Base-by-base conservation (phyloP, 2,113 vertebrate species). In the Callipepla californica region DNA sequence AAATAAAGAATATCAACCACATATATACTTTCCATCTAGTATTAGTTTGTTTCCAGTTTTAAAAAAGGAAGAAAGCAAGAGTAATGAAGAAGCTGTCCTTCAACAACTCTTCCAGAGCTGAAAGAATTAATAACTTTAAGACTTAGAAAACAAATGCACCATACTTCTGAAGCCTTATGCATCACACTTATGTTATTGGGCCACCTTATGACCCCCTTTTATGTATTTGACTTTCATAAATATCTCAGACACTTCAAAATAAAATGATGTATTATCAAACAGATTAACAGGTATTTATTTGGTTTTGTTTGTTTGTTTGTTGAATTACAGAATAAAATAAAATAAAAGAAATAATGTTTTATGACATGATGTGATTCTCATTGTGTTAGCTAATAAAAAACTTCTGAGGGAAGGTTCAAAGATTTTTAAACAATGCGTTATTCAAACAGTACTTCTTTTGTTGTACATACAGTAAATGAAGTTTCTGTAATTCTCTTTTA, bases 111-210 rank as follows among this genome's bases (percentile, higher is more conserved):
- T 61, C 17, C 11, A 25, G 38, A 30, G 36, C 44, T 73, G 40
- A 59, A 90, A 85, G 44, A 80, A 51, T 0, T 0, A 8, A 1
- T 40, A 26, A 63, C 14, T 80, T 55, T 75, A 22, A 59, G 67
- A 6, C 20, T 45, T 0, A 53, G 55, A 42, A 82, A 62, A 47
- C 4, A 22, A 82, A 20, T 1, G 8, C 1, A 23, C 12, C 3
- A 12, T 19, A 51, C 1, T 79, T 87, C 18, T 17, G 23, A 6
- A 61, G 22, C 34, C 30, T 55, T 17, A 5, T 34, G 47, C 9
- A 28, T 47, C 44, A 45, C 18, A 40, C 28, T 50, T 57, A 34
- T 47, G 13, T 83, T 47, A 26, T 11, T 58, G 19, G 53, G 53
- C 4, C 40, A 45, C 21, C 1, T 11, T 59, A 87, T 13, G n/a